Evolutionary conservation across 2,797 vertebrate genomes (phyloP).

Genomic region (Melanotaenia nigrans): DNA sequence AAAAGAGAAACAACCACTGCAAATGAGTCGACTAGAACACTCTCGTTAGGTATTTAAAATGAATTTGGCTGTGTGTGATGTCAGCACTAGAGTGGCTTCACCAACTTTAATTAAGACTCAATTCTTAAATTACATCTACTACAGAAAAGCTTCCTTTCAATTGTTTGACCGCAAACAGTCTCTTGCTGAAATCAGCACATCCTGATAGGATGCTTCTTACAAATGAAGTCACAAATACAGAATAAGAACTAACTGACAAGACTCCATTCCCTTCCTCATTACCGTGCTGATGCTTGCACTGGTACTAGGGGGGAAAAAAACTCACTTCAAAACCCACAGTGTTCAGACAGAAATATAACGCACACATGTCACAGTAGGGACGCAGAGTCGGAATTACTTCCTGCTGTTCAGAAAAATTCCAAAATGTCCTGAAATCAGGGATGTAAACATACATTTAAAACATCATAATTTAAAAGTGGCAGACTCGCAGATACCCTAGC

Average conservation of each 20-base stretch:
- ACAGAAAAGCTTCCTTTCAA: slow-evolving; percentile 1
- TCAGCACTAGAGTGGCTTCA: slow-evolving; percentile 10
- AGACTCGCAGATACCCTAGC: slow-evolving; percentile 28
- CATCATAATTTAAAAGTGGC: slow-evolving; percentile 30
- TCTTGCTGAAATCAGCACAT: neutral
- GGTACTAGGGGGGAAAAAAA: slow-evolving; percentile 8
- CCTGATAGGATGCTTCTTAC: neutral
- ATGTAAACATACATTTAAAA: slow-evolving; percentile 12
- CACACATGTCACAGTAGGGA: slow-evolving; percentile 9
- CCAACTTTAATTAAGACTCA: slow-evolving; percentile 14
- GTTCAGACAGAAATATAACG: slow-evolving; percentile 8
- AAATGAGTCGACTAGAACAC: slow-evolving; percentile 9
- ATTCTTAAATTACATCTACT: slow-evolving; percentile 24
- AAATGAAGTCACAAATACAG: slow-evolving; percentile 1
- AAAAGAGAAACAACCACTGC: slow-evolving; percentile 30
- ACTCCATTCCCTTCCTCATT: slow-evolving; percentile 11
- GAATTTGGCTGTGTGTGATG: neutral
- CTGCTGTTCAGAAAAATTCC: slow-evolving; percentile 22
- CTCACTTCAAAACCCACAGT: slow-evolving; percentile 29
- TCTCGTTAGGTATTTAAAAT: slow-evolving; percentile 14
- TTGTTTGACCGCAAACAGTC: slow-evolving; percentile 3
- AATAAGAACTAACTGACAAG: slow-evolving; percentile 1
- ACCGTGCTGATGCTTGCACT: slow-evolving; percentile 29
- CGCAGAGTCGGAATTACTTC: slow-evolving; percentile 30
- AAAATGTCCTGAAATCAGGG: slow-evolving; percentile 34